Evolutionary conservation across 2,113 vertebrate genomes (phyloP).

Genomic region (Sylvicapra grimmia): DNA sequence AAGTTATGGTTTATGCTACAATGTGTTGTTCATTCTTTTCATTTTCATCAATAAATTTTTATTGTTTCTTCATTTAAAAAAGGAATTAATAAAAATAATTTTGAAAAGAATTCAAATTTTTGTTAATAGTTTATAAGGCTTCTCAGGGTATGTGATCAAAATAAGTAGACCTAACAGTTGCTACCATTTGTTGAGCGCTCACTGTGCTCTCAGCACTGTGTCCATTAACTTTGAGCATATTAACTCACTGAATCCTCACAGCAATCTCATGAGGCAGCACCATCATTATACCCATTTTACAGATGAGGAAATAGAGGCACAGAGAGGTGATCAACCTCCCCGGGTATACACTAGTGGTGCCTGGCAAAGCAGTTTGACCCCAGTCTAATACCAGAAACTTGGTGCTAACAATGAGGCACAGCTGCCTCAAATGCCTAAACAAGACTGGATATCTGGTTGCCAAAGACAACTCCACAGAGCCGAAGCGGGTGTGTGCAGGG

Average conservation of each 20-base stretch:
- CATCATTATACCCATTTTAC: background rate
- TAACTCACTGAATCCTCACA: background rate
- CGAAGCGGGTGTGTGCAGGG: background rate
- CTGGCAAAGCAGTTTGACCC: background rate
- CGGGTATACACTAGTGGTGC: background rate
- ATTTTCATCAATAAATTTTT: background rate
- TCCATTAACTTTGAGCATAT: background rate
- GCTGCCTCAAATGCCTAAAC: background rate
- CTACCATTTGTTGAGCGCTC: background rate
- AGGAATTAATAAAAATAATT: background rate
- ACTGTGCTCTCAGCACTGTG: background rate
- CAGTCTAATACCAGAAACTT: background rate
- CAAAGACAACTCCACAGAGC: background rate
- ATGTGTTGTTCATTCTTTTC: background rate
- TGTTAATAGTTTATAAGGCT: background rate
- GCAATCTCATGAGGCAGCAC: background rate
- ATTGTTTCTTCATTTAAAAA: background rate
- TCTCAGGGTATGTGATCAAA: background rate
- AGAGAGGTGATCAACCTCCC: background rate
- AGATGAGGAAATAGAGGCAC: background rate
- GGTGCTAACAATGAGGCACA: background rate
- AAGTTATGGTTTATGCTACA: background rate
- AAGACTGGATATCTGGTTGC: background rate
- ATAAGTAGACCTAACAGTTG: background rate
- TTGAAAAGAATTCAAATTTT: background rate